A percentile compares a stretch with the other conserved stretches of the same genome.
Evolutionary conservation across 2,113 vertebrate species (phyloP).

Genomic region (Chiloscyllium plagiosum): DNA sequence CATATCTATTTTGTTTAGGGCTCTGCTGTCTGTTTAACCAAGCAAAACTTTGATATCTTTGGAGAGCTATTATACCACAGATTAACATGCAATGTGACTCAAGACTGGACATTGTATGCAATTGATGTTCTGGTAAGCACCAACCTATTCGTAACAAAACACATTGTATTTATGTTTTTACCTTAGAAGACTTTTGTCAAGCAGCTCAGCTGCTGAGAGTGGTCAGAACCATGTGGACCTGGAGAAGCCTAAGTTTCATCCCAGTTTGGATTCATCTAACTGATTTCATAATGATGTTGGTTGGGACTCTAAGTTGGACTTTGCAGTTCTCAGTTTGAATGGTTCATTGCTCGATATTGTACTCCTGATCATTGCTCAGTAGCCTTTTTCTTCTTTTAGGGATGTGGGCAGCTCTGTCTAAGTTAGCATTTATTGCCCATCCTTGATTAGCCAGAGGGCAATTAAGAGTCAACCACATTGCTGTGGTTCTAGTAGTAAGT

Average conservation of each 20-base stretch:
- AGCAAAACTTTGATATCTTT: not conserved
- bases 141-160: not conserved
- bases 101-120: not conserved
- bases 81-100: not conserved
- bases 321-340: not conserved
- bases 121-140: not conserved
- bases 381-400: not conserved
- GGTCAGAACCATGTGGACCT: not conserved
- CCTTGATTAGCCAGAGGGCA: too few species aligned
- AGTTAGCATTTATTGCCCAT: too few species aligned
- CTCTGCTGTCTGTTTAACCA: slow-evolving; percentile 8
- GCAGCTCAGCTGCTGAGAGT: not conserved
- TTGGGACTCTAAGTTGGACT: not conserved
- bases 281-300: not conserved
- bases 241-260: not conserved
- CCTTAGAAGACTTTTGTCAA: not conserved
- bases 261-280: not conserved
- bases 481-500: too few species aligned
- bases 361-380: not conserved
- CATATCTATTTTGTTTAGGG: not conserved
- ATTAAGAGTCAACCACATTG: too few species aligned
- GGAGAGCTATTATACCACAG: slow-evolving; percentile 24
- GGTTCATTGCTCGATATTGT: not conserved
- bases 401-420: too few species aligned
- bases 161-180: not conserved